Evolutionary conservation across 2,113 vertebrate species (phyloP).

Genomic region (Charina bottae): DNA sequence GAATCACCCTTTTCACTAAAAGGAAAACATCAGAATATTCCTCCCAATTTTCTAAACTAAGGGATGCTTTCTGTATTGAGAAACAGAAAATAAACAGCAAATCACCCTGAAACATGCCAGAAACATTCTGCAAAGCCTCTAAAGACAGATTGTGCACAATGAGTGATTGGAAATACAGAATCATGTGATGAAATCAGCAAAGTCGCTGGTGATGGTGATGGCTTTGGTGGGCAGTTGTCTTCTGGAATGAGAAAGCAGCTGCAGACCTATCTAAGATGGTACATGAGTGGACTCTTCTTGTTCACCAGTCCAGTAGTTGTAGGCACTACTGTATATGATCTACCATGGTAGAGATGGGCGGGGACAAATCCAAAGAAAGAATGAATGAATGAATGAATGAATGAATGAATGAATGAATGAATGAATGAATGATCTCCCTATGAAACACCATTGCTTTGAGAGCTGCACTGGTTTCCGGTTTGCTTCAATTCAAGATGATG

Average conservation of each 20-base stretch:
- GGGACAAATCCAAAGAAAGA: no score
- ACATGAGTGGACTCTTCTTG: background rate
- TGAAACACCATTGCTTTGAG: background rate
- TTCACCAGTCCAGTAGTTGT: background rate
- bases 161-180: background rate
- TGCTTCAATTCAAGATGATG: background rate
- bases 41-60: background rate
- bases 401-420: no score
- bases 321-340: no score
- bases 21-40: background rate
- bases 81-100: background rate
- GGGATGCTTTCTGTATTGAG: background rate
- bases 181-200: background rate
- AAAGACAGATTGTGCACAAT: background rate
- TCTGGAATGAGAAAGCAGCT: background rate
- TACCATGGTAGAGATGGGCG: no score
- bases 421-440: background rate
- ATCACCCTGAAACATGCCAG: background rate
- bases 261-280: background rate
- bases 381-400: no score
- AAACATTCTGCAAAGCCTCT: background rate
- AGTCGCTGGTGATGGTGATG: background rate
- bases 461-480: background rate
- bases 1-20: background rate
- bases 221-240: background rate